Evolutionary conservation across 2,888 invertebrate genomes (phyloP).

Genomic region (Nomada fucata): DNA sequence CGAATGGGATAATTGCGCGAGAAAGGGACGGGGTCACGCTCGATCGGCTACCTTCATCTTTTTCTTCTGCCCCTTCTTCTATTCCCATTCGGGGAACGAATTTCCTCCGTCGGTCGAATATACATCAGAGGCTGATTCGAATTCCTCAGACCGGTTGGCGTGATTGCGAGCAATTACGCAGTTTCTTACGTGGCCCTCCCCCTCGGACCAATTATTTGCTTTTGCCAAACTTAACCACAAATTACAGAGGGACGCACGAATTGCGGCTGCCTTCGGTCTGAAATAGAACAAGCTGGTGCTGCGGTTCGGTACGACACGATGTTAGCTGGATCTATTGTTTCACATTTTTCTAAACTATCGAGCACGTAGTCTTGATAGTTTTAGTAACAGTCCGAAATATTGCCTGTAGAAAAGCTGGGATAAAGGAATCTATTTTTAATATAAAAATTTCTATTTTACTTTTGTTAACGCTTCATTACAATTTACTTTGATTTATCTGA

Average conservation of each 20-base stretch:
- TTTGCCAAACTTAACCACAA: slow-evolving; percentile 81
- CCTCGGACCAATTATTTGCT: slow-evolving; percentile 80
- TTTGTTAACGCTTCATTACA: too few relatives aligned
- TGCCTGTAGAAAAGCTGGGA: neutral
- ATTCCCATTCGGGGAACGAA: slow-evolving; percentile 10
- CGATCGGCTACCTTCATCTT: slow-evolving; percentile 4
- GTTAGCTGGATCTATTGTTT: neutral
- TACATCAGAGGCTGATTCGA: slow-evolving; percentile 64
- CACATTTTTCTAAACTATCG: neutral
- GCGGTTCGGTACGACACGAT: neutral
- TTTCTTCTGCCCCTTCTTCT: slow-evolving; percentile 16
- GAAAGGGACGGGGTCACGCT: slow-evolving; percentile 26
- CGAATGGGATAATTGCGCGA: slow-evolving; percentile 69
- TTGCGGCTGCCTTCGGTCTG: neutral
- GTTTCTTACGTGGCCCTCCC: slow-evolving; percentile 70
- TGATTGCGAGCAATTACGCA: slow-evolving; percentile 77
- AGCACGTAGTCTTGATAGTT: too few relatives aligned
- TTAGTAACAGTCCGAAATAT: neutral
- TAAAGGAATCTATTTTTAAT: too few relatives aligned
- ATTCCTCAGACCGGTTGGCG: slow-evolving; percentile 74
- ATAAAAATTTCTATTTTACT: too few relatives aligned
- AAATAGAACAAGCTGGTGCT: neutral
- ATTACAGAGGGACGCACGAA: slow-evolving; percentile 72
- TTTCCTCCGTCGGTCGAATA: slow-evolving; percentile 32
- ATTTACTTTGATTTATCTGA: too few relatives aligned